A percentile compares a stretch with the other conserved stretches of the same genome.
Conservation (phyloP, 2,113 vertebrate genomes). For the Panthera uncia region DNA sequence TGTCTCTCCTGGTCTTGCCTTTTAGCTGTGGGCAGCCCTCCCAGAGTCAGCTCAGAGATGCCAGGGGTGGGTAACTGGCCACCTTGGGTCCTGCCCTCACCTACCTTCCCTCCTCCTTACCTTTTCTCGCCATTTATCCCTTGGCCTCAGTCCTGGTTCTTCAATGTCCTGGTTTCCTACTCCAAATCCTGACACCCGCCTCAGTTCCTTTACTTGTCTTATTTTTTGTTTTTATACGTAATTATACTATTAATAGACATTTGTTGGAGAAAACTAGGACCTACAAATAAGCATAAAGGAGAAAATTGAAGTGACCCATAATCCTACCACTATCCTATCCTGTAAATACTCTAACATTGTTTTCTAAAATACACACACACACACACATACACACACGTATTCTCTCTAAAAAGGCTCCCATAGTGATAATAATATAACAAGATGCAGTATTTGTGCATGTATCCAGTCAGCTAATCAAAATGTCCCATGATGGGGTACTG, state of each 20-base stretch:
- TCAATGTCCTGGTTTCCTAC: not conserved
- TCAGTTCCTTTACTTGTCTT: not conserved
- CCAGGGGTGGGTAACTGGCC: too few relatives aligned
- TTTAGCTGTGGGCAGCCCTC: not conserved
- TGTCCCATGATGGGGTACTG: not conserved
- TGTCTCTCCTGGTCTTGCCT: not conserved
- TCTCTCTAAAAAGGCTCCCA: not conserved
- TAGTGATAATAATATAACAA: not conserved
- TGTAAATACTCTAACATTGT: not conserved
- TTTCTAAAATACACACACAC: not conserved
- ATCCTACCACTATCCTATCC: not conserved
- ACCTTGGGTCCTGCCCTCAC: rapidly evolving
- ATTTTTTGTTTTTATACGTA: conserved; percentile 1
- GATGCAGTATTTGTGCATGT: not conserved
- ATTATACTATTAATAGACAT: not conserved
- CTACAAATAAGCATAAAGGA: not conserved
- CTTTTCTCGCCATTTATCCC: not conserved
- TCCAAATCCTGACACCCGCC: not conserved
- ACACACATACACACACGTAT: not conserved
- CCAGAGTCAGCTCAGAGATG: not conserved
- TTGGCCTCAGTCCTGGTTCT: not conserved
- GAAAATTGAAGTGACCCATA: not conserved
- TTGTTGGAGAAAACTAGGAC: not conserved
- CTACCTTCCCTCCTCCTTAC: not conserved
- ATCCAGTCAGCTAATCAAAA: not conserved